phyloP scores from a whole-genome alignment of 2,797 vertebrate genomes.

The Onychomys arenicola region DNA sequence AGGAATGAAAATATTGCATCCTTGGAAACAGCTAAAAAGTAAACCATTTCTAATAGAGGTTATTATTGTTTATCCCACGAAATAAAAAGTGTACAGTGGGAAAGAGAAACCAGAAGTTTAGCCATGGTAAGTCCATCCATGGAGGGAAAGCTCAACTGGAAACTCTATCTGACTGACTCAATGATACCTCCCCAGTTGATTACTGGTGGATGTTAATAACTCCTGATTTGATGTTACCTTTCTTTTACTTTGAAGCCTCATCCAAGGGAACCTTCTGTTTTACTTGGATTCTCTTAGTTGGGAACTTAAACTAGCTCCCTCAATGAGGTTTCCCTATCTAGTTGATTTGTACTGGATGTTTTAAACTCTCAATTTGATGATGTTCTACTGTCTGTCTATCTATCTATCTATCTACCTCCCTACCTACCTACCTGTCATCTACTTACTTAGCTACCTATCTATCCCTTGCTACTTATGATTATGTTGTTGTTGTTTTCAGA shows the following conservation, averaged over 20 bases:
- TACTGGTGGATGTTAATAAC: background rate
- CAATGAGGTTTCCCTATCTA: background rate
- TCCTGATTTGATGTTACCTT: background rate
- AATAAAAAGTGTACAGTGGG: background rate
- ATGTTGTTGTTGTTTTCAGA: background rate
- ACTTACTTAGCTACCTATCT: background rate
- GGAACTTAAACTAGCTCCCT: too few species aligned
- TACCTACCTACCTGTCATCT: background rate
- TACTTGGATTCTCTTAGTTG: background rate
- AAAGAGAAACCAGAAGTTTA: background rate
- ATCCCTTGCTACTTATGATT: background rate
- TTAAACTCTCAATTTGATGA: background rate
- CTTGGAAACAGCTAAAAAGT: background rate
- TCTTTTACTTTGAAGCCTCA: background rate
- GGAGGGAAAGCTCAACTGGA: background rate
- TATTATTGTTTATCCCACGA: background rate
- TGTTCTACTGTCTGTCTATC: background rate
- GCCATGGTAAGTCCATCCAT: background rate
- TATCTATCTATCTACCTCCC: background rate
- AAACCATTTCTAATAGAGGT: background rate
- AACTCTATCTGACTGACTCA: background rate
- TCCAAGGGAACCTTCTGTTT: background rate
- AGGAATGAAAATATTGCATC: background rate
- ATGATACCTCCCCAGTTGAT: background rate
- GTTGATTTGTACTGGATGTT: background rate